These are phyloP conservation scores for Gasterosteus nipponicus DNA, from an alignment of 2,113 vertebrate genomes.

Conservation along the genomic window DNA sequence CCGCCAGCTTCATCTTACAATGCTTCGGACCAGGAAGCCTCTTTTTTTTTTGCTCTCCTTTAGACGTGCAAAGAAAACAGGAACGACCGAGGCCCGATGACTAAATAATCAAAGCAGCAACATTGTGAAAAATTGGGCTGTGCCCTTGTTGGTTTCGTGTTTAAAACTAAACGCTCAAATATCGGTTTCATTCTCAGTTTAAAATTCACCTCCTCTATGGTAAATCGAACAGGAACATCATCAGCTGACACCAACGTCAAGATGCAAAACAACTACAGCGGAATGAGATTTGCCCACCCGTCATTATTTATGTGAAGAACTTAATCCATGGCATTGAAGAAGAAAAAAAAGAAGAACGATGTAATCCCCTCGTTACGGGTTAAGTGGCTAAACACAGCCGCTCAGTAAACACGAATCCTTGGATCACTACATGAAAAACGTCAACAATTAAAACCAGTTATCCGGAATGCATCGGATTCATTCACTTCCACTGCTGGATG, in stretches of 20 bases:
- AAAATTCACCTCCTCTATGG: not conserved
- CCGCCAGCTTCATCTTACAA: not conserved
- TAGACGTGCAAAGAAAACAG: not conserved
- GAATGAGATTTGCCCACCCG: not conserved
- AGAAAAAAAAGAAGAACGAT: not conserved
- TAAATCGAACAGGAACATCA: not conserved
- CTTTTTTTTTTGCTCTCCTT: not conserved
- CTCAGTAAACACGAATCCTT: constrained; percentile 4
- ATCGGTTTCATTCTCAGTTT: not conserved
- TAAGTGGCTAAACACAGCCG: not conserved
- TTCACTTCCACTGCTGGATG: not conserved
- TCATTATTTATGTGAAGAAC: not conserved
- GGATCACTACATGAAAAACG: constrained; percentile 13
- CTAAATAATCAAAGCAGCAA: not conserved
- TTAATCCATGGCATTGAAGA: not conserved
- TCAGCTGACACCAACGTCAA: not conserved
- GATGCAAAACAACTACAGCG: not conserved
- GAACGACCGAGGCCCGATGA: not conserved
- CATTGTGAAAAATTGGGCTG: not conserved
- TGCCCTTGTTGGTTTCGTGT: not conserved
- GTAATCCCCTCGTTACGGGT: not conserved
- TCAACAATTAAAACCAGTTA: not conserved
- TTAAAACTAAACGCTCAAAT: not conserved
- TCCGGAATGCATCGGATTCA: not conserved
- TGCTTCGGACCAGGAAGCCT: not conserved